Evolutionary conservation across 2,888 invertebrate species (phyloP).

Genomic region (Metallyticus violacea): DNA sequence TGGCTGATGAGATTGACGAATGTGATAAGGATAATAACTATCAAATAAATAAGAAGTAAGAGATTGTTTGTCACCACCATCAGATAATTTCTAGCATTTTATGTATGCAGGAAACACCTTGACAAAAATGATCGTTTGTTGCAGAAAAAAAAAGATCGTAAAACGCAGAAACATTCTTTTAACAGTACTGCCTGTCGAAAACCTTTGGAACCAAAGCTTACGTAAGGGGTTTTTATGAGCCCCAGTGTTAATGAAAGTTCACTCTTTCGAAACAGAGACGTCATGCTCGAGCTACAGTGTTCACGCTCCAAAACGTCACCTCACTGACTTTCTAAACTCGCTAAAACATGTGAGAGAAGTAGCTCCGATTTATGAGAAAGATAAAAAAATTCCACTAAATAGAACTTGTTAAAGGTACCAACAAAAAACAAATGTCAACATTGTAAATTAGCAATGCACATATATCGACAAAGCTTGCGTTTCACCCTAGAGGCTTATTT

Average conservation of each 20-base stretch:
- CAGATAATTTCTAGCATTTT: background rate
- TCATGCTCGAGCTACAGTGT: background rate
- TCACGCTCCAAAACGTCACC: background rate
- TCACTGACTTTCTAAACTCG: background rate
- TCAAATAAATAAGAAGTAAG: too few species aligned
- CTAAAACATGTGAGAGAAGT: background rate
- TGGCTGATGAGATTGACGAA: too few species aligned
- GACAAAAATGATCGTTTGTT: background rate
- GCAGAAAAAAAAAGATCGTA: background rate
- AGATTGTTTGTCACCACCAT: background rate
- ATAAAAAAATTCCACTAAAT: background rate
- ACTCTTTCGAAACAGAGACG: background rate
- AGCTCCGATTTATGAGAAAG: background rate
- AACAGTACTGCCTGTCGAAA: background rate
- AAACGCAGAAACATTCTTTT: background rate
- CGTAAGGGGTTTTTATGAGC: background rate
- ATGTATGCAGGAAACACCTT: background rate
- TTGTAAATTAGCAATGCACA: background rate
- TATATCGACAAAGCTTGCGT: background rate
- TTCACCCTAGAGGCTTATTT: background rate
- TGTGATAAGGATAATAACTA: too few species aligned
- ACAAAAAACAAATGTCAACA: background rate
- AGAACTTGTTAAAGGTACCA: background rate
- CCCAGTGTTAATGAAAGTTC: background rate
- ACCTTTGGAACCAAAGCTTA: background rate